Evolutionary conservation across 2,797 vertebrate species (phyloP).

Genomic region (Pelobates cultripes): DNA sequence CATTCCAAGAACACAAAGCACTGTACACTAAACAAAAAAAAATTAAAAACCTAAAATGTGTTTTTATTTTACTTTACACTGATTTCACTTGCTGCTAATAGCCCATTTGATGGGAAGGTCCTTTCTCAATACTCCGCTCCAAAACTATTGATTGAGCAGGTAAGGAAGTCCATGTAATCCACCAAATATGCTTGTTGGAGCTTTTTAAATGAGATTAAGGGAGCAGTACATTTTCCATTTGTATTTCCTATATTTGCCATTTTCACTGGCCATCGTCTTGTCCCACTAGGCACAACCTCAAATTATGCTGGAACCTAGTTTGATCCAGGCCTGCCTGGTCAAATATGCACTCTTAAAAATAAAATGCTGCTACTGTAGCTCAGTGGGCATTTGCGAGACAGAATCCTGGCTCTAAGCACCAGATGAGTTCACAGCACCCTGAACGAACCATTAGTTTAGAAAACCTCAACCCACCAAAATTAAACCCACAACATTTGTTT

Average conservation of each 20-base stretch:
- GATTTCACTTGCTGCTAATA: constrained; percentile 61
- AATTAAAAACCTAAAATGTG: constrained; percentile 32
- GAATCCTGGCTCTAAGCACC: constrained; percentile 73
- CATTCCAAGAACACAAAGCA: constrained; percentile 63
- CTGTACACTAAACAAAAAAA: constrained; percentile 58
- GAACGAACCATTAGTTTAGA: constrained; percentile 74
- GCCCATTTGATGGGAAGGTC: constrained; percentile 59
- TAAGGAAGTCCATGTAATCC: constrained; percentile 59
- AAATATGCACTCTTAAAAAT: constrained; percentile 73
- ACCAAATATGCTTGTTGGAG: constrained; percentile 51
- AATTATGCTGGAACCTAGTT: constrained; percentile 63
- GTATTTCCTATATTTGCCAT: constrained; percentile 31
- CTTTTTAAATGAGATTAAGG: constrained; percentile 62
- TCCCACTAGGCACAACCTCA: constrained; percentile 38
- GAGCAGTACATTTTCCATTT: constrained; percentile 53
- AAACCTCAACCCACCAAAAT: constrained; percentile 77
- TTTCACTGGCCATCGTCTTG: constrained; percentile 20
- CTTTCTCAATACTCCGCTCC: constrained; percentile 60
- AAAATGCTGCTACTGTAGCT: constrained; percentile 69
- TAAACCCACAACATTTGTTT: constrained; percentile 69
- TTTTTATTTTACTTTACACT: constrained; percentile 60
- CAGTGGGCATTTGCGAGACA: constrained; percentile 66
- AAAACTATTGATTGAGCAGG: constrained; percentile 55
- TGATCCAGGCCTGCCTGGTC: constrained; percentile 95
- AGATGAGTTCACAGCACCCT: constrained; percentile 76